Percentiles rank a stretch among this genome's conserved stretches.
Evolutionary conservation across 1,140 invertebrate genomes (phyloP).

Genomic region (honey bee (Apis mellifera)): Amel_HAv3.1 CM009936.2:5038001-5038500

Average conservation of each 20-base stretch:
- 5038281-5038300: too few species aligned
- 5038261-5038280: too few species aligned
- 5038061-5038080: not conserved
- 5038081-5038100: not conserved
- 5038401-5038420: conserved; percentile 70
- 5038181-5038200: too few species aligned
- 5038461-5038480: conserved; percentile 57
- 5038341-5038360: conserved; percentile 71
- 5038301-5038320: conserved; percentile 46
- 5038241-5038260: too few species aligned
- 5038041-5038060: not conserved
- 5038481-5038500: conserved; percentile 60
- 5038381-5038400: conserved; percentile 71
- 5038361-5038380: conserved; percentile 70
- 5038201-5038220: too few species aligned
- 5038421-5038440: conserved; percentile 71
- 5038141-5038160: too few species aligned
- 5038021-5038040: not conserved
- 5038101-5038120: not conserved
- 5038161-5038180: too few species aligned
- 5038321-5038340: conserved; percentile 69
- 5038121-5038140: too few species aligned
- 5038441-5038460: conserved; percentile 24
- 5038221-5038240: too few species aligned
- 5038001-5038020: not conserved